Evolutionary conservation across 2,113 vertebrate species (phyloP).

Genomic region (Salvator merianae): DNA sequence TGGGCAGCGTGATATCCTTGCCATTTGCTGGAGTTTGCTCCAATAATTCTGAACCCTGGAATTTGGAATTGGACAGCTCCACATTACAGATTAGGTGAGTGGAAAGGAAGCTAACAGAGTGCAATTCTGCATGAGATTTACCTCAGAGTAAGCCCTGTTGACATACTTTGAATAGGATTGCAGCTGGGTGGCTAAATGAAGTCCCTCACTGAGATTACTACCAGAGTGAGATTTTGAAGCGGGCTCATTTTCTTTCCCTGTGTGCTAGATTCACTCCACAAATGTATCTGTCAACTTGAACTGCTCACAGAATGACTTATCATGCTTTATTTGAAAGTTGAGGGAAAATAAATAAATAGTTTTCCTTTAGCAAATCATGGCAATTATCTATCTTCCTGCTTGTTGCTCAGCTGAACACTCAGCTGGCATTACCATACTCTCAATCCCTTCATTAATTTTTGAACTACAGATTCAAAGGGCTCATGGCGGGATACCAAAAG

Average conservation of each 20-base stretch:
- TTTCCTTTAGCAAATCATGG: background rate
- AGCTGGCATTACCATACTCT: slow-evolving; percentile 34
- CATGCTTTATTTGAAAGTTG: background rate
- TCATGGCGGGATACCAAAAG: slow-evolving; percentile 14
- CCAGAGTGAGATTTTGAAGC: background rate
- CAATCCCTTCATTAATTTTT: slow-evolving; percentile 51
- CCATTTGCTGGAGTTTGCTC: background rate
- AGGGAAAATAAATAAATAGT: background rate
- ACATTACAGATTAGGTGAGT: background rate
- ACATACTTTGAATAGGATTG: background rate
- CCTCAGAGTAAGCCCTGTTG: background rate
- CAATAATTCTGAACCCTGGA: background rate
- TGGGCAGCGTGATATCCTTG: background rate
- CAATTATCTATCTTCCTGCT: slow-evolving; percentile 37
- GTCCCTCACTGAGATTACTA: background rate
- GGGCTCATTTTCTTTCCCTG: background rate
- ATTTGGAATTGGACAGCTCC: background rate
- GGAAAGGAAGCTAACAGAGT: background rate
- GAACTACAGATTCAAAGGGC: slow-evolving; percentile 54
- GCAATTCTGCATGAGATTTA: background rate
- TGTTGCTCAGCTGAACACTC: slow-evolving; percentile 36
- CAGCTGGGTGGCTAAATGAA: background rate
- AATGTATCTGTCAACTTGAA: slow-evolving; percentile 22
- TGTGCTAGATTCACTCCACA: background rate
- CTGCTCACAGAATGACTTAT: slow-evolving; percentile 13